Evolutionary conservation across 2,113 vertebrate genomes (phyloP).

Genomic region (Ibidorhyncha struthersii): DNA sequence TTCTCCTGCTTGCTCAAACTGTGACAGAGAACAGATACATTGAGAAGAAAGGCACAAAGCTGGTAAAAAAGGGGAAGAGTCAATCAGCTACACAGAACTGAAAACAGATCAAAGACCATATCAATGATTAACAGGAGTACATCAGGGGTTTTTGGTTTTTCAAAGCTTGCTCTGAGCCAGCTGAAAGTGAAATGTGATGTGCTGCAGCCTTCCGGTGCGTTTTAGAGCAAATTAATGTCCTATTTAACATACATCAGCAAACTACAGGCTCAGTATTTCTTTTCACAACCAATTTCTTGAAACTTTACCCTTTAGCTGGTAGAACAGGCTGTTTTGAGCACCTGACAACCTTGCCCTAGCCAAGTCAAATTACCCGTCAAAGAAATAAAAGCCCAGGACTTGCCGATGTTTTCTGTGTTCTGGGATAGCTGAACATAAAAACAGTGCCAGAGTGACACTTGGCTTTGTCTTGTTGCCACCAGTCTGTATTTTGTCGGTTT

Average conservation of each 20-base stretch:
- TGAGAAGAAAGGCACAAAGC: neutral
- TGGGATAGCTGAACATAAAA: neutral
- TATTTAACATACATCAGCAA: neutral
- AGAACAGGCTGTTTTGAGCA: neutral
- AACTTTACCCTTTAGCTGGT: neutral
- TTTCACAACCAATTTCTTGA: neutral
- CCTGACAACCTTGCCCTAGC: neutral
- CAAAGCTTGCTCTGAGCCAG: neutral
- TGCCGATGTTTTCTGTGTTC: neutral
- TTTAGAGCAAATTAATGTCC: neutral
- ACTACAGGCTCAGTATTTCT: neutral
- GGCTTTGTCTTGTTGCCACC: fast-evolving
- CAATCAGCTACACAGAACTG: neutral
- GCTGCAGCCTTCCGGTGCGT: neutral
- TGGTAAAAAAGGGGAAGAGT: neutral
- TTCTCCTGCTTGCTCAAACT: neutral
- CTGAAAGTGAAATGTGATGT: neutral
- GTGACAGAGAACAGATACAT: neutral
- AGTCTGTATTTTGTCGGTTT: neutral
- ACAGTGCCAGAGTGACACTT: neutral
- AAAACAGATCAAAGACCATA: neutral
- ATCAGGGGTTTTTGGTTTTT: neutral
- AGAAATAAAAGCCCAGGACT: neutral
- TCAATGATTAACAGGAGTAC: slow-evolving; percentile 43
- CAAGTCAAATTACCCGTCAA: neutral